These are phyloP conservation scores for Archivesica marissinica DNA, from an alignment of 1,140 invertebrate genomes.

Conservation along the genomic window DNA sequence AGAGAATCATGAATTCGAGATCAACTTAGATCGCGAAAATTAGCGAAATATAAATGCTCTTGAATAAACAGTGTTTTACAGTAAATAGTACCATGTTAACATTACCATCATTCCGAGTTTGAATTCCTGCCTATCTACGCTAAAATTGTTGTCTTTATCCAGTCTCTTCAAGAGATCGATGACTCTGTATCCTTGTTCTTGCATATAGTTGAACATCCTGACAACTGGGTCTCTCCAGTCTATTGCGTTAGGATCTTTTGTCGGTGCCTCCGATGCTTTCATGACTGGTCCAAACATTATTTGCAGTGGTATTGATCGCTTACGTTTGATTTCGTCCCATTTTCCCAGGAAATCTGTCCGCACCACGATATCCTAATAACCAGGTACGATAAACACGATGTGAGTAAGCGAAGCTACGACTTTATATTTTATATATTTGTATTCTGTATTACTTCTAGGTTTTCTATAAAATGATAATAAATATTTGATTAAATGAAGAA, in stretches of 20 bases:
- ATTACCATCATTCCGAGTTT: constrained; percentile 54
- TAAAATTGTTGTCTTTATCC: constrained; percentile 56
- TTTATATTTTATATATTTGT: no score
- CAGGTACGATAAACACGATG: no score
- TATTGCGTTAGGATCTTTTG: constrained; percentile 28
- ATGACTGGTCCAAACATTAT: constrained; percentile 29
- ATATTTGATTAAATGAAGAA: no score
- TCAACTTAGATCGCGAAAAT: no score
- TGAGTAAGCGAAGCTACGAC: no score
- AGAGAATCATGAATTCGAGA: no score
- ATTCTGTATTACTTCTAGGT: no score
- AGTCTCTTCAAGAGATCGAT: constrained; percentile 52
- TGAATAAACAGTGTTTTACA: no score
- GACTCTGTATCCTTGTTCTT: constrained; percentile 49
- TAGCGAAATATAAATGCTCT: no score
- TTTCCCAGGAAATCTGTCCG: constrained; percentile 36
- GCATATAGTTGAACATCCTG: constrained; percentile 59
- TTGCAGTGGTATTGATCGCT: constrained; percentile 8
- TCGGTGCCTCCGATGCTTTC: background rate
- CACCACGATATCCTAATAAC: constrained; percentile 54
- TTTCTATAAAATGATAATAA: no score
- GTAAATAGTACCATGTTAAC: background rate
- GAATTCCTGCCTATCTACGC: constrained; percentile 59
- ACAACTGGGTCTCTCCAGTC: constrained; percentile 59
- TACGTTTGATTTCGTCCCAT: constrained; percentile 50